Evolutionary conservation across 2,113 vertebrate genomes (phyloP), one percentile per base, ranked within the genome.

Genomic region (Chauna torquata): DNA sequence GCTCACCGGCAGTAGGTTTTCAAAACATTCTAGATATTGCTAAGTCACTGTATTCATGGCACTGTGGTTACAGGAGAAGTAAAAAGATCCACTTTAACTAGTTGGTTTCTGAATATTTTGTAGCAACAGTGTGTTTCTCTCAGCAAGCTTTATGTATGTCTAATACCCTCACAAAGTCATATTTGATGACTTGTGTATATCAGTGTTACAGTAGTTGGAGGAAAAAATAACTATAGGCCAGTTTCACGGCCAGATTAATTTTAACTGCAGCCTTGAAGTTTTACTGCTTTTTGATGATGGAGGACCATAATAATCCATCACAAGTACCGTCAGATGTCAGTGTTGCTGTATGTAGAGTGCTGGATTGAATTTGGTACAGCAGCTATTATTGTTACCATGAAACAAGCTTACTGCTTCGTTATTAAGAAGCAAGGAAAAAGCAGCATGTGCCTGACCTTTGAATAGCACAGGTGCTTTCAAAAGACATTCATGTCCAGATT

Each of bases 201-300:
- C 94, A 85, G 3, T 19, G 13, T 58, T 87, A 38, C 38, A 58
- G 38, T 50, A 20, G 5, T 28, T 77, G 64, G 2, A 6, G 23
- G 8, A 13, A 8, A 5, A 8, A 79, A 76, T 61, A 64, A 77
- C 52, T 45, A 30, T 9, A 74, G 84, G n/a, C 70, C 55, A 62
- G 27, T 91, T 92, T 91, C 92, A 95, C 0, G 8, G 78, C 58
- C 81, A 91, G 92, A 95, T 88, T 97, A 92, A 77, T 97, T 78
- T 95, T 97, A 95, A 96, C 75, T 76, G 74, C 65, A 95, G 88
- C 61, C 89, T 97, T 97, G 91, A 74, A 89, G 68, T 92, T 96
- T 96, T 95, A 87, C 84, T 89, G 65, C 75, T 82, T 44, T 92
- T 86, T 90, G 87, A 81, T 94, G 62, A 75, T 94, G 54, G 75